phyloP scores from a whole-genome alignment of 2,797 vertebrate species.

The Lerista edwardsae region DNA sequence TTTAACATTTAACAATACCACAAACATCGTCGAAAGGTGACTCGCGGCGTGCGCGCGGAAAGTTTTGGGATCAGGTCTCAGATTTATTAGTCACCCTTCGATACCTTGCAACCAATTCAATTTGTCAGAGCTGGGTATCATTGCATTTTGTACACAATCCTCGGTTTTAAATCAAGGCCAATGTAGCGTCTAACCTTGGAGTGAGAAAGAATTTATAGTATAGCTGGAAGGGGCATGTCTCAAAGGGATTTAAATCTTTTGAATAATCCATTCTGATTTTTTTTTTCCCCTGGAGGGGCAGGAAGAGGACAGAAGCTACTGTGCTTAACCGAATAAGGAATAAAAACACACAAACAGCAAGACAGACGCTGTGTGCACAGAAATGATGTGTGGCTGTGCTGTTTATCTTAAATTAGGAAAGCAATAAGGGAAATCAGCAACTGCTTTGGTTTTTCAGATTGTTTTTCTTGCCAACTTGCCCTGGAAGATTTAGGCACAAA shows the following conservation, averaged over 20 bases:
- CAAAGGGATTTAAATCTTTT: conserved; percentile 73
- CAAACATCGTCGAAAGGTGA: conserved; percentile 58
- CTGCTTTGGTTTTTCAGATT: conserved; percentile 10
- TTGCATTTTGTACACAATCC: conserved; percentile 70
- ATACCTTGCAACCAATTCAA: conserved; percentile 73
- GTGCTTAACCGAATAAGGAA: conserved; percentile 51
- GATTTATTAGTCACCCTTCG: conserved; percentile 75
- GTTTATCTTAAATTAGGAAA: not conserved
- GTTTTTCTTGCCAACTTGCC: not conserved
- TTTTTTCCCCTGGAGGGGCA: conserved; percentile 38
- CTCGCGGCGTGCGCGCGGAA: conserved; percentile 46
- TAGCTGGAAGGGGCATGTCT: conserved; percentile 60
- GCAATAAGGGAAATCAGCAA: not conserved
- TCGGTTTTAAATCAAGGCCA: conserved; percentile 75
- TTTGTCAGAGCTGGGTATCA: conserved; percentile 74
- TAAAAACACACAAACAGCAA: conserved; percentile 13
- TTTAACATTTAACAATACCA: conserved; percentile 64
- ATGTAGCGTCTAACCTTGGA: conserved; percentile 67
- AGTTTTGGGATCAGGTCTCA: conserved; percentile 65
- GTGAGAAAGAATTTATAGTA: conserved; percentile 70
- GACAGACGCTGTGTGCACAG: conserved; percentile 17
- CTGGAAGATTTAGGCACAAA: not conserved
- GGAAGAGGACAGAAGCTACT: conserved; percentile 58
- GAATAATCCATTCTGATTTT: conserved; percentile 69
- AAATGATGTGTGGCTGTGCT: conserved; percentile 32